These are phyloP conservation scores for Limnephilus lunatus DNA, from an alignment of 2,888 invertebrate species.

Conservation along the genomic window DNA sequence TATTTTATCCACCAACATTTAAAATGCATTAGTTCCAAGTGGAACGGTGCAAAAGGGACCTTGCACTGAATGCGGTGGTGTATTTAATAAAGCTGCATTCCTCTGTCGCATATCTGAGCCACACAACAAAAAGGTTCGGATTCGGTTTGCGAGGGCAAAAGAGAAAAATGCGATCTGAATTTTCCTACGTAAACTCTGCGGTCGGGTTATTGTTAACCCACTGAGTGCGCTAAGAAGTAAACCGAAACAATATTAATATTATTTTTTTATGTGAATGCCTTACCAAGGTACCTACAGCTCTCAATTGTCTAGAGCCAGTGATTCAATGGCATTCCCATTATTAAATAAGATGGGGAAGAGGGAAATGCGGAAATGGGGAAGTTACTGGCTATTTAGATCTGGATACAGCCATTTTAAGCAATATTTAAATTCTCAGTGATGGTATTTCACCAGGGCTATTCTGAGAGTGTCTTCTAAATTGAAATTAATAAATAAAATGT, in stretches of 20 bases:
- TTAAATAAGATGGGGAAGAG: no score
- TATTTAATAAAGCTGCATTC: conserved; percentile 45
- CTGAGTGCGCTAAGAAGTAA: not conserved
- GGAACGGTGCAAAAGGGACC: conserved; percentile 17
- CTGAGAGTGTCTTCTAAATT: no score
- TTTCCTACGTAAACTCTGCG: not conserved
- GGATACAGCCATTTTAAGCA: no score
- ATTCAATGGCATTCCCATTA: no score
- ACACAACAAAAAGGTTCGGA: conserved; percentile 16
- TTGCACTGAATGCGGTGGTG: not conserved
- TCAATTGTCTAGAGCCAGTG: no score
- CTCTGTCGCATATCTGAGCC: conserved; percentile 32
- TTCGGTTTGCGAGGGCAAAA: not conserved
- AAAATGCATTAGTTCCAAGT: conserved; percentile 28
- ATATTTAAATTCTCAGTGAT: no score
- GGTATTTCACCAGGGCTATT: no score
- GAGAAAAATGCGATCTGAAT: conserved; percentile 25
- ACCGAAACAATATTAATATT: not conserved
- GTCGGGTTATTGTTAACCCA: not conserved
- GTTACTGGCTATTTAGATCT: no score
- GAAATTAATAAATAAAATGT: no score
- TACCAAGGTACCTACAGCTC: no score
- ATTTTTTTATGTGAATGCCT: no score
- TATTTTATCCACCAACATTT: conserved; percentile 17
- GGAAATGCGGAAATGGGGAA: no score